Conservation (phyloP, 2,113 vertebrate species). For the Antennarius striatus region DNA sequence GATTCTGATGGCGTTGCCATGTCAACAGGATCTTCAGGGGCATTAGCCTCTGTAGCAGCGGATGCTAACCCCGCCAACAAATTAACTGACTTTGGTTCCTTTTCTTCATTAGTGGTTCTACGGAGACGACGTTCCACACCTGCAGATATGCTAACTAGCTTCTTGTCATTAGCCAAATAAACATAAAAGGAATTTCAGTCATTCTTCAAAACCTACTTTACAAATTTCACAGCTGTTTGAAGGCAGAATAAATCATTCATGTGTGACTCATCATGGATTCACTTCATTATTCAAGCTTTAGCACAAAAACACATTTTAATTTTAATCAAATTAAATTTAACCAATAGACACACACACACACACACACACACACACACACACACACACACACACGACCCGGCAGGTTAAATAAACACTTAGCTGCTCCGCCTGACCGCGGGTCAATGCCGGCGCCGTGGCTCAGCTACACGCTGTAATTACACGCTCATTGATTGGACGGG, state of each 20-base stretch:
- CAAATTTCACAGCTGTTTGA: neutral
- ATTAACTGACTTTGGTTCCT: neutral
- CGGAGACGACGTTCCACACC: neutral
- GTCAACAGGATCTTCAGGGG: too few relatives aligned
- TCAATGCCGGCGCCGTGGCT: slow-evolving; percentile 44
- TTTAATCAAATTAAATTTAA: slow-evolving; percentile 5
- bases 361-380: neutral
- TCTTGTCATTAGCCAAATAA: neutral
- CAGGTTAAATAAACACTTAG: slow-evolving; percentile 64
- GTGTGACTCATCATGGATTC: neutral
- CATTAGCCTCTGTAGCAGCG: too few relatives aligned
- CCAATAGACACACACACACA: slow-evolving; percentile 1
- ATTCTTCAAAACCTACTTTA: neutral
- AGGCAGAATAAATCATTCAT: neutral
- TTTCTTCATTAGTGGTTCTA: neutral
- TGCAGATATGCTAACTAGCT: slow-evolving; percentile 3
- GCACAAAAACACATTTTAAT: neutral
- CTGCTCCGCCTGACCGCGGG: slow-evolving; percentile 31
- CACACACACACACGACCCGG: neutral
- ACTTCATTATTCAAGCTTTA: neutral
- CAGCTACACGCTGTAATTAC: slow-evolving; percentile 65
- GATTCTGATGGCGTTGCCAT: too few relatives aligned
- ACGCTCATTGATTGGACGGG: slow-evolving; percentile 53
- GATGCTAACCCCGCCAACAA: neutral
- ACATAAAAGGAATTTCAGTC: slow-evolving; percentile 1